Base-by-base conservation (phyloP, 2,888 invertebrate species). In the Hymenopus coronatus region DNA sequence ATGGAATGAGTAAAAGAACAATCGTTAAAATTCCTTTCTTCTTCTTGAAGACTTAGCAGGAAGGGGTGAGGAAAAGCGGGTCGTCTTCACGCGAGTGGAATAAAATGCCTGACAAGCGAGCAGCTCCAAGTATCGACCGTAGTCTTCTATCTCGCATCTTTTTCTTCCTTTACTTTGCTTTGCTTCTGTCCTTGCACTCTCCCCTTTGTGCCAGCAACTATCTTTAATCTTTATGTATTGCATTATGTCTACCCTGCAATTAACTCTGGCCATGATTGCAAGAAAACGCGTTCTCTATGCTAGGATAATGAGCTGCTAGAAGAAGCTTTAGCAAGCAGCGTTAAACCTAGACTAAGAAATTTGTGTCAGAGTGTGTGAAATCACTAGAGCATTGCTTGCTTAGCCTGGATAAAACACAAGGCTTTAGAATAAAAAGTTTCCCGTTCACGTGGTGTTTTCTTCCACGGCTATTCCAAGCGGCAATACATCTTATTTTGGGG, bases 81-180 rank as follows among this genome's bases (percentile, higher is more conserved):
- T 84, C 30, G 33, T 84, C 33, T 84, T 33, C 28, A 20, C 33
- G 30, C 8, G 30, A 30, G 84, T 84, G 84, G 84, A 30, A 84
- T 84, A 84, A 70, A 84, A 84, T 84, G 84, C 30, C 33, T 30
- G 84, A 33, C 28, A 84, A 30, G 84, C 84, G 84, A 84, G 84
- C 84, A 84, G 84, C 30, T 30, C 30, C 14, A 33, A 30, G 15
- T 84, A 84, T 84, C 84, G 84, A 84, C 84, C 84, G 28, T 14
- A 1, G 30, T 84, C 84, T 70, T 54, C 54, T 54, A 14, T 54
- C 54, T 54, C 20, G 54, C 54, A 54, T 54, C 54, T 20, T 70
- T 70, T 70, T 70, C 54, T 25, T 70, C 54, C 54, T 25, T 70
- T 70, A 20, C 25, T 70, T 70, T 70, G 20, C 54, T 70, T 70